Conservation (phyloP, 2,797 vertebrate genomes). For the Enteromius treurensis region DNA sequence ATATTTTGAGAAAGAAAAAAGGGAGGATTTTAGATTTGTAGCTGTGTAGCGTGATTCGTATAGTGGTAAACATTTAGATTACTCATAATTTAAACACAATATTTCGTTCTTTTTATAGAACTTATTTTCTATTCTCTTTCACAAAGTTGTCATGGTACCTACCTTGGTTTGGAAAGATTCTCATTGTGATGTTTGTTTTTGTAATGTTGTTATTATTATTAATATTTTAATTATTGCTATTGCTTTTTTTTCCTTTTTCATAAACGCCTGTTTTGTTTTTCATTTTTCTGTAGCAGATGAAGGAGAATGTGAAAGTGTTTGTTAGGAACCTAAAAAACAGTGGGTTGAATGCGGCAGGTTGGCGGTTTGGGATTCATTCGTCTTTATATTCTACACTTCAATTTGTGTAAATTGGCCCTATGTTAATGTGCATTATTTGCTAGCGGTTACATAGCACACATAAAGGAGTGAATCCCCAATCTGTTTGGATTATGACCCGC, state of each 20-base stretch:
- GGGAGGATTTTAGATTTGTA: slow-evolving; percentile 57
- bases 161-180: slow-evolving; percentile 40
- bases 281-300: slow-evolving; percentile 59
- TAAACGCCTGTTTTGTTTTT: slow-evolving; percentile 40
- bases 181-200: slow-evolving; percentile 60
- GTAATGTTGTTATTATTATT: slow-evolving; percentile 62
- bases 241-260: slow-evolving; percentile 46
- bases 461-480: slow-evolving; percentile 3
- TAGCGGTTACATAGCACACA: neutral
- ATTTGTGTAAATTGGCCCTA: neutral
- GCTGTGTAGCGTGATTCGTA: slow-evolving; percentile 67
- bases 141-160: slow-evolving; percentile 55
- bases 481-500: slow-evolving; percentile 54
- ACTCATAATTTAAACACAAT: slow-evolving; percentile 56
- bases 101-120: slow-evolving; percentile 68
- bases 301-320: slow-evolving; percentile 64
- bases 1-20: slow-evolving; percentile 71
- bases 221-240: slow-evolving; percentile 60
- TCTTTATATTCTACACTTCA: neutral
- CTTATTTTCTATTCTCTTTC: slow-evolving; percentile 61
- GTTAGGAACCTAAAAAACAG: slow-evolving; percentile 59
- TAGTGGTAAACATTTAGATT: slow-evolving; percentile 65
- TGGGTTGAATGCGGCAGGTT: slow-evolving; percentile 40
- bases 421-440: neutral
- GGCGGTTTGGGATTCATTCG: neutral